A percentile compares a stretch with the other conserved stretches of the same genome.
Conservation (phyloP, 2,113 vertebrate genomes). For the Genyomyrus donnyi region DNA sequence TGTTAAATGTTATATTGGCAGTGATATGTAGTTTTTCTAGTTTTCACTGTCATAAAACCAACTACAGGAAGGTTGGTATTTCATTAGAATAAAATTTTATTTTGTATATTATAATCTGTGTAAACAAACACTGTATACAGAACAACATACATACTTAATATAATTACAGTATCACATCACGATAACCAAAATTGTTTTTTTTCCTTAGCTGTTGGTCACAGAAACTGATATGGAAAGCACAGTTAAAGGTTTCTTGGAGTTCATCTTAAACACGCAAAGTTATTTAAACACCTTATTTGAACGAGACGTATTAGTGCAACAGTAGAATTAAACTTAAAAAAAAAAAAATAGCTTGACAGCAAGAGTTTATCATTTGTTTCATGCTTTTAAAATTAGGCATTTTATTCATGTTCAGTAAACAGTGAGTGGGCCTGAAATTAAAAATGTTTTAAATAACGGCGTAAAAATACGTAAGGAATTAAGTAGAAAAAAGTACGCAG, state of each 20-base stretch:
- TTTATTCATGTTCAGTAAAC: conserved; percentile 27
- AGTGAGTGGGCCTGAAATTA: conserved; percentile 38
- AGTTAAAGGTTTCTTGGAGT: conserved; percentile 61
- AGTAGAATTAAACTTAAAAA: conserved; percentile 49
- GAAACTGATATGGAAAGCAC: conserved; percentile 67
- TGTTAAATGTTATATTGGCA: not conserved
- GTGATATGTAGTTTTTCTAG: not conserved
- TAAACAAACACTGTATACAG: conserved; percentile 66
- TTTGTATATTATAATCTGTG: conserved; percentile 54
- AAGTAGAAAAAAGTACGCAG: conserved; percentile 10
- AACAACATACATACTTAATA: conserved; percentile 58
- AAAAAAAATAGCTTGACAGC: conserved; percentile 44
- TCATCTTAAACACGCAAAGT: conserved; percentile 58
- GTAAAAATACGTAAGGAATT: conserved; percentile 1
- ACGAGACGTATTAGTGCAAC: conserved; percentile 65
- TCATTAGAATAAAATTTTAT: conserved; percentile 60
- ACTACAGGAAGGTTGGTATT: not conserved
- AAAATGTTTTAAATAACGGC: conserved; percentile 25
- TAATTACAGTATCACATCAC: conserved; percentile 65
- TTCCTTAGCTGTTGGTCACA: conserved; percentile 48
- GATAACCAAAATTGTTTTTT: conserved; percentile 57
- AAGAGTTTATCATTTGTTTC: conserved; percentile 47
- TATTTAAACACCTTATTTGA: conserved; percentile 52
- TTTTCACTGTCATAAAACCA: not conserved
- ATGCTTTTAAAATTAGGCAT: conserved; percentile 38